Evolutionary conservation across 1,140 invertebrate species (phyloP).

Genomic region (Cephus cinctus): DNA sequence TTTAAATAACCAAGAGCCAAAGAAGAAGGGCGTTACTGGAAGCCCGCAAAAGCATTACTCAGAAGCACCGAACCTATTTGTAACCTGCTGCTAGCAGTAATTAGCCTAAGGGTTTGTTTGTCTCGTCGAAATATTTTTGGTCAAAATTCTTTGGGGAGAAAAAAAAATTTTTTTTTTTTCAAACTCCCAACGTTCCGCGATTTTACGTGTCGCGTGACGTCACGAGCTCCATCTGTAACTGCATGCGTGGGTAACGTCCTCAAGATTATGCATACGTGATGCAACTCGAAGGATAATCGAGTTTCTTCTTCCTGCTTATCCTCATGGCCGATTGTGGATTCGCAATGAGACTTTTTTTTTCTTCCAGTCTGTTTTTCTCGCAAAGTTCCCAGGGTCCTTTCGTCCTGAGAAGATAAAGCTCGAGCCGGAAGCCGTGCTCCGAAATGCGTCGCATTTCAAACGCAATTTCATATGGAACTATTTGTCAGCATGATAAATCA

Average conservation of each 20-base stretch:
- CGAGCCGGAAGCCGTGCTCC: no score
- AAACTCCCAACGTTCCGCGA: background rate
- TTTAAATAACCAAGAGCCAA: constrained; percentile 13
- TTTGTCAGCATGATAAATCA: constrained; percentile 4
- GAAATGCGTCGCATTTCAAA: background rate
- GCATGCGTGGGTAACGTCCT: no score
- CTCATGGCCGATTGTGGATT: background rate
- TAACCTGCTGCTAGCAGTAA: constrained; percentile 10
- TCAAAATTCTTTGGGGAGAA: no score
- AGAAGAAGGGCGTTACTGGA: constrained; percentile 13
- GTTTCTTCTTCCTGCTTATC: background rate
- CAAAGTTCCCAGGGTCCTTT: background rate
- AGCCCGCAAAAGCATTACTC: constrained; percentile 11
- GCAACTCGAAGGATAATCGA: background rate
- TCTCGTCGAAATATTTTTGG: constrained; percentile 16
- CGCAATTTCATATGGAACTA: background rate
- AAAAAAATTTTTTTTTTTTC: no score
- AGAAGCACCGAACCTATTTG: background rate
- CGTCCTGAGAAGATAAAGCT: no score
- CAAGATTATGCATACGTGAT: background rate
- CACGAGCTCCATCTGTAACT: no score
- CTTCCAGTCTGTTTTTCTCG: background rate
- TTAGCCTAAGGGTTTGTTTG: constrained; percentile 27
- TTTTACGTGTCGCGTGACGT: background rate
- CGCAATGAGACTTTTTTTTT: background rate